Evolutionary conservation across 1,140 invertebrate species (phyloP).

Genomic region (Leptopilina boulardi): DNA sequence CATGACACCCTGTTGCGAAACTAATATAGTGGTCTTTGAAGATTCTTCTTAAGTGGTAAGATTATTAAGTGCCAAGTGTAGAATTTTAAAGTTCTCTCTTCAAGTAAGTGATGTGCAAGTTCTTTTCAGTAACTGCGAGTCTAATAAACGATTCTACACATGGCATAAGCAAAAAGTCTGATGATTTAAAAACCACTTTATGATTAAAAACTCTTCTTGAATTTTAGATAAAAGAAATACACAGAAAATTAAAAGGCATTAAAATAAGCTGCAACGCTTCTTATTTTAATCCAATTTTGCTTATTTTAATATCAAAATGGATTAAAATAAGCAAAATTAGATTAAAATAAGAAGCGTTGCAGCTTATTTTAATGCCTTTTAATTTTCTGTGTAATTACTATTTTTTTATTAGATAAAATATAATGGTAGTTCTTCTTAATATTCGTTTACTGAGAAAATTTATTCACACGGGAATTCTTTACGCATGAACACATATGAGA

Average conservation of each 20-base stretch:
- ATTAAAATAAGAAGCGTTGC: too few species aligned
- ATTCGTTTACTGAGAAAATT: too few species aligned
- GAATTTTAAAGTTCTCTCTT: constrained; percentile 22
- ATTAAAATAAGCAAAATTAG: too few species aligned
- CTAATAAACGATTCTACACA: background rate
- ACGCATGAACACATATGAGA: constrained; percentile 13
- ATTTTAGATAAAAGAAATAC: too few species aligned
- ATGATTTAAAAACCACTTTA: background rate
- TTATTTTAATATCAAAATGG: too few species aligned
- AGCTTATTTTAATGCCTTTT: too few species aligned
- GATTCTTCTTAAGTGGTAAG: constrained; percentile 28
- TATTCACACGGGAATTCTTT: background rate
- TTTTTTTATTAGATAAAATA: too few species aligned
- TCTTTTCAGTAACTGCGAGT: background rate
- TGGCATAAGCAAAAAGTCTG: background rate
- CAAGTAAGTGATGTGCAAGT: constrained; percentile 14
- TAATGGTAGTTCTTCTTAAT: too few species aligned
- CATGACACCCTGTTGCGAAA: constrained; percentile 28
- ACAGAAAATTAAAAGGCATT: too few species aligned
- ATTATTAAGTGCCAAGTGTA: background rate
- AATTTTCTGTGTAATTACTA: too few species aligned
- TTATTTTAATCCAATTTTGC: too few species aligned
- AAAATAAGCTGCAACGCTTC: too few species aligned
- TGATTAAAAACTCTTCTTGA: background rate
- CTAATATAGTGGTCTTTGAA: constrained; percentile 25